A percentile compares a stretch with the other conserved stretches of the same genome.
phyloP scores from a whole-genome alignment of 92 coral and sea anemone genomes.

The Ricordea florida region DNA sequence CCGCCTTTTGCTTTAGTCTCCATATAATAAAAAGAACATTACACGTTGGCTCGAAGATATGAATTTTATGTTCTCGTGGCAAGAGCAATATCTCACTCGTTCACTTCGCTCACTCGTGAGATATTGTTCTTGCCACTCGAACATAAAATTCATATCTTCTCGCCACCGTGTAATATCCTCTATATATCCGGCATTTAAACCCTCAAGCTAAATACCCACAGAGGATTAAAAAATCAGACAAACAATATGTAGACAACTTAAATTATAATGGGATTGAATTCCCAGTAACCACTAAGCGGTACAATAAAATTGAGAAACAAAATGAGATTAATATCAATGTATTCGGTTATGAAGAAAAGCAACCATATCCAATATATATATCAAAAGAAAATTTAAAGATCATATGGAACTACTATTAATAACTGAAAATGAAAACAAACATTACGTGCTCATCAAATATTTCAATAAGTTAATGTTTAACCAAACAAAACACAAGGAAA shows the following conservation, averaged over 20 bases:
- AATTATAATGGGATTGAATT: conserved; percentile 4
- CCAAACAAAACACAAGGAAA: neutral
- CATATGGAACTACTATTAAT: neutral
- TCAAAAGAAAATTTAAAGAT: neutral
- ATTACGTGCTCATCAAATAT: neutral
- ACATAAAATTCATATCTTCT: too few relatives aligned
- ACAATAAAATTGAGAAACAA: neutral
- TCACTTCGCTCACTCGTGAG: too few relatives aligned
- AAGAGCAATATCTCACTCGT: too few relatives aligned
- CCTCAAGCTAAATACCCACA: conserved; percentile 28
- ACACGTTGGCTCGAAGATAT: too few relatives aligned
- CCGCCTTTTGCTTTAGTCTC: too few relatives aligned
- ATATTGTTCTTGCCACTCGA: too few relatives aligned
- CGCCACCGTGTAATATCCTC: too few relatives aligned
- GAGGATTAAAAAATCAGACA: conserved; percentile 23
- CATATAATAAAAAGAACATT: too few relatives aligned
- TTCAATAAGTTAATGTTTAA: conserved; percentile 16
- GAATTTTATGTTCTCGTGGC: too few relatives aligned
- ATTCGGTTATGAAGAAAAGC: neutral
- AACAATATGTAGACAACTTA: neutral
- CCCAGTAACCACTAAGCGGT: conserved; percentile 3
- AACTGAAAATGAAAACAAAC: neutral
- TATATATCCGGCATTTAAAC: too few relatives aligned
- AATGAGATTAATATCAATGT: neutral
- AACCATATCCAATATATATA: neutral